Base-by-base conservation (phyloP, 2,888 invertebrate species). In the Tiphia femorata region DNA sequence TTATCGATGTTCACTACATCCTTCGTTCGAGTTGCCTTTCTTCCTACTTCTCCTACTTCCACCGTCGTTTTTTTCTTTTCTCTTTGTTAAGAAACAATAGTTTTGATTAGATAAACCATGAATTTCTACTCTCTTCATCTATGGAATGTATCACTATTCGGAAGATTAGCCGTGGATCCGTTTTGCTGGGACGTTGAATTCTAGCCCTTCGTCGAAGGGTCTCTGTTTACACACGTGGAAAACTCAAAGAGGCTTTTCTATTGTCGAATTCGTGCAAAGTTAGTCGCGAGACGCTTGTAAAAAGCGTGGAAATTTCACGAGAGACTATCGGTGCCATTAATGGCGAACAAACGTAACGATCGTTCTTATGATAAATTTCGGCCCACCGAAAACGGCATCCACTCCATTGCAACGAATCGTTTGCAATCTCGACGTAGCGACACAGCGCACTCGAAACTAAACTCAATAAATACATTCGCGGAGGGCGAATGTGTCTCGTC, bases 61-160 rank as follows among this genome's bases (percentile, higher is more conserved):
- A 52, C 43, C 60, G 4, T 30, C 3, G n/a, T 44, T 44, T 40
- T 49, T 51, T 21, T 54, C 3, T 42, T 20, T 48, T 42, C 23
- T 37, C 54, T 42, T 49, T 33, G 52, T 70, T 67, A 67, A 67
- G 61, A 66, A 74, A 73, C 64, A 49, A 68, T 69, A 72, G 49
- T 74, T 77, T 76, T 73, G 73, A 72, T 76, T 75, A 67, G 66
- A 68, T 68, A 63, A 72, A 72, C 62, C 69, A 44, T 64, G 64
- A 58, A 55, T 63, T 57, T 29, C 63, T 67, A 67, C 60, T 67
- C 54, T 65, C 64, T 55, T 73, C 68, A 73, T 64, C 71, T 76
- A 81, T 81, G 82, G 81, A 82, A 82, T 82, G 82, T 79, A 81
- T 80, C 73, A 73, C 73, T 78, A 77, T 72, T 76, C 73, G 79